These are phyloP conservation scores for Cheilosia impressa DNA, from an alignment of 2,888 invertebrate species.

Conservation along the genomic window DNA sequence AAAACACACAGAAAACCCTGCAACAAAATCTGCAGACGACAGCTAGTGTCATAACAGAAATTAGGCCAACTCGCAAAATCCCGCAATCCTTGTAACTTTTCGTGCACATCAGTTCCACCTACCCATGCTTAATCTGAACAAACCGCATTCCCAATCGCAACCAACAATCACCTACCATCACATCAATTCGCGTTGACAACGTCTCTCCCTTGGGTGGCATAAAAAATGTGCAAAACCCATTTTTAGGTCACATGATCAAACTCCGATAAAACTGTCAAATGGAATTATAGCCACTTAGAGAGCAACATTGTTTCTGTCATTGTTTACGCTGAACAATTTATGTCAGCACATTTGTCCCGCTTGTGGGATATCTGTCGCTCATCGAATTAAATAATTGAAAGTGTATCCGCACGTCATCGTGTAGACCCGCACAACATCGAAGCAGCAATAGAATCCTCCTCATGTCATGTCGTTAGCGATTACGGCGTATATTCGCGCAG, in stretches of 20 bases:
- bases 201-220: conserved; percentile 21
- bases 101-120: not conserved
- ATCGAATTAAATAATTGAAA: conserved; percentile 63
- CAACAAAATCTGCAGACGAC: too few species aligned
- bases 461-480: conserved; percentile 44
- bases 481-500: conserved; percentile 39
- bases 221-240: conserved; percentile 17
- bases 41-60: too few species aligned
- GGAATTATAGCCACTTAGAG: conserved; percentile 36
- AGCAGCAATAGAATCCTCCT: conserved; percentile 23
- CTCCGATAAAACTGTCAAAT: conserved; percentile 60
- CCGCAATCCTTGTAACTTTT: too few species aligned
- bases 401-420: conserved; percentile 48
- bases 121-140: not conserved
- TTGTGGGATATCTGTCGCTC: conserved; percentile 22
- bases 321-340: conserved; percentile 53
- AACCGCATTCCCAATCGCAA: not conserved
- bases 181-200: conserved; percentile 10
- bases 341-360: conserved; percentile 33
- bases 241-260: conserved; percentile 57
- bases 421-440: conserved; percentile 1
- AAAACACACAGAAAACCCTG: too few species aligned
- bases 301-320: conserved; percentile 21
- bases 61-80: too few species aligned
- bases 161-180: not conserved